Conservation (phyloP, 1,140 invertebrate species). For the Drosophila lini region DNA sequence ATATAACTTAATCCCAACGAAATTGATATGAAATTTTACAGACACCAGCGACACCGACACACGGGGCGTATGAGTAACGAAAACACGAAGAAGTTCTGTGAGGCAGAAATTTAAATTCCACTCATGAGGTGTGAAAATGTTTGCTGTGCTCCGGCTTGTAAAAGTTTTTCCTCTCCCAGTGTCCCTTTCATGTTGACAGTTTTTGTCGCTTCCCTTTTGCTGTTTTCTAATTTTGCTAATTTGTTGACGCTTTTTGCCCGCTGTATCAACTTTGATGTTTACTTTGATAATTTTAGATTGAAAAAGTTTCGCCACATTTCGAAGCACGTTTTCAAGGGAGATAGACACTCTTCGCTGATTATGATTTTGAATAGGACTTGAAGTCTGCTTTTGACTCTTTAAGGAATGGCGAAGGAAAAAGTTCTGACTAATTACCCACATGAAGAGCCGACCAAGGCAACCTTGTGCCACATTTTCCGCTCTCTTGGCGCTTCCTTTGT, state of each 20-base stretch:
- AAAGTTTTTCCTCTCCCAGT: slow-evolving; percentile 44
- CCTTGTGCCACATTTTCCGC: slow-evolving; percentile 60
- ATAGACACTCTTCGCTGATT: background rate
- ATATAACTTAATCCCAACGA: slow-evolving; percentile 79
- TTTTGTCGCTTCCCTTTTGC: slow-evolving; percentile 29
- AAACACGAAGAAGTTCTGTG: slow-evolving; percentile 6
- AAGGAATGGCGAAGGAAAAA: slow-evolving; percentile 1
- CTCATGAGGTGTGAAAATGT: slow-evolving; percentile 73
- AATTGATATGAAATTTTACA: slow-evolving; percentile 79
- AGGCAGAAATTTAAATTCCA: slow-evolving; percentile 73
- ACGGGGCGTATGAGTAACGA: slow-evolving; percentile 58
- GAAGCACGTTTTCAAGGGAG: slow-evolving; percentile 21
- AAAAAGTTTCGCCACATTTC: slow-evolving; percentile 62
- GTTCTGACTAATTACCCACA: slow-evolving; percentile 41
- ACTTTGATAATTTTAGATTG: slow-evolving; percentile 80
- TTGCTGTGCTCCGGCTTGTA: slow-evolving; percentile 45
- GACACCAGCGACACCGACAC: slow-evolving; percentile 30
- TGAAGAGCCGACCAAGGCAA: slow-evolving; percentile 21
- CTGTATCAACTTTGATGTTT: slow-evolving; percentile 71
- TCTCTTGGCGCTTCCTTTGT: slow-evolving; percentile 15
- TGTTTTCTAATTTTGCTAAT: slow-evolving; percentile 60
- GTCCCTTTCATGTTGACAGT: slow-evolving; percentile 48
- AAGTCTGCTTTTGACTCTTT: slow-evolving; percentile 24
- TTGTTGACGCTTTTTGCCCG: slow-evolving; percentile 49
- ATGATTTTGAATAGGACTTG: slow-evolving; percentile 12